phyloP scores from a whole-genome alignment of 2,888 invertebrate species.

The Carpatolechia fugitivella region DNA sequence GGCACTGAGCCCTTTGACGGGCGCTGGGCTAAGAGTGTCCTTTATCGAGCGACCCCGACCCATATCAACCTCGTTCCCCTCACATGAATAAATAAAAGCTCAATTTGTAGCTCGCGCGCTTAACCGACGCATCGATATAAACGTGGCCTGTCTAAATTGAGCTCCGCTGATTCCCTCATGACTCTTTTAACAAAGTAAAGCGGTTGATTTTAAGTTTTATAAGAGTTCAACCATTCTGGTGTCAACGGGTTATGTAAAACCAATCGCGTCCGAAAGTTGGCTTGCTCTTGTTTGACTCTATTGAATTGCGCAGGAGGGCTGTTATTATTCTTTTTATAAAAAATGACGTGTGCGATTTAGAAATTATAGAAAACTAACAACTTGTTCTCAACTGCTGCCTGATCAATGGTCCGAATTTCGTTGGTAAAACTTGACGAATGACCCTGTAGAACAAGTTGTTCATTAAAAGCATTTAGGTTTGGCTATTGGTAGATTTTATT shows the following conservation, averaged over 20 bases:
- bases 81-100: constrained; percentile 76
- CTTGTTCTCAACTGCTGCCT: too few species aligned
- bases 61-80: constrained; percentile 69
- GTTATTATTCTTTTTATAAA: too few species aligned
- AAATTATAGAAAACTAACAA: too few species aligned
- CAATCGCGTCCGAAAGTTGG: constrained; percentile 41
- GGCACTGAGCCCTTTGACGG: constrained; percentile 49
- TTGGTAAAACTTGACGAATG: too few species aligned
- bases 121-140: constrained; percentile 60
- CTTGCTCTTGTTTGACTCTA: constrained; percentile 40
- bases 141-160: constrained; percentile 53
- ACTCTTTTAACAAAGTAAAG: constrained; percentile 25
- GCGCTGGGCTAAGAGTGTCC: constrained; percentile 55
- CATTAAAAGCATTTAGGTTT: too few species aligned
- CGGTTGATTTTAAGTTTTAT: constrained; percentile 27
- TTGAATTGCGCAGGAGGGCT: constrained; percentile 33
- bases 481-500: too few species aligned
- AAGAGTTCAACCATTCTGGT: constrained; percentile 37
- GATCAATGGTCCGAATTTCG: too few species aligned
- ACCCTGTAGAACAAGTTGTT: too few species aligned
- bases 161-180: constrained; percentile 34
- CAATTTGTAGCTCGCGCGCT: constrained; percentile 72
- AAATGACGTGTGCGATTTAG: not conserved
- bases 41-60: constrained; percentile 71
- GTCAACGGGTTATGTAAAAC: constrained; percentile 52